Conservation (phyloP, 64 coral and sea anemone genomes). For the Montipora efflorescens region DNA sequence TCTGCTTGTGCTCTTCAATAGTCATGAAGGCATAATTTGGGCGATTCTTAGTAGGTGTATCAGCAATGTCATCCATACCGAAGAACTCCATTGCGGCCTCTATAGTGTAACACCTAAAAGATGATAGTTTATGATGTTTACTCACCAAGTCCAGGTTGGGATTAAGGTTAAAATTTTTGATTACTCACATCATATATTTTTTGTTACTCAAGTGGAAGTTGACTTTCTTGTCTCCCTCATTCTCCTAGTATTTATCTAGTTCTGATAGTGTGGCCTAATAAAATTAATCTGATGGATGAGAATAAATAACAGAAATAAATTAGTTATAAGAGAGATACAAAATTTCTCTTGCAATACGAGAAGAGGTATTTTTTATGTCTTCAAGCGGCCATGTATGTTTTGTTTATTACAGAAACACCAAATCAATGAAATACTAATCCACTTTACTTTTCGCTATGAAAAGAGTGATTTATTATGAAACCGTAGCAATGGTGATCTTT, state of each 20-base stretch:
- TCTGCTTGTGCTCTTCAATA: background rate
- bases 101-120: constrained; percentile 4
- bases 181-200: constrained; percentile 1
- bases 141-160: background rate
- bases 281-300: too few relatives aligned
- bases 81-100: background rate
- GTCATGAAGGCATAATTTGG: constrained; percentile 18
- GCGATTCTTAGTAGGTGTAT: constrained; percentile 1
- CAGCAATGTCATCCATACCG: constrained; percentile 6
- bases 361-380: too few relatives aligned
- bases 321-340: too few relatives aligned
- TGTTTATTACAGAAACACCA: too few relatives aligned
- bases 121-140: background rate
- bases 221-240: background rate
- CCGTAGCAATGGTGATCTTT: background rate
- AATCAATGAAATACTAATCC: too few relatives aligned
- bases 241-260: background rate
- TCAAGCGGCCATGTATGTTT: too few relatives aligned
- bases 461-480: background rate
- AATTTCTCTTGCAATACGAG: too few relatives aligned
- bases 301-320: too few relatives aligned
- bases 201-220: background rate
- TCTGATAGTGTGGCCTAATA: too few relatives aligned
- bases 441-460: too few relatives aligned
- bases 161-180: constrained; percentile 6